phyloP scores from a whole-genome alignment of 2,888 invertebrate genomes.

The Argyra leucocephala region DNA sequence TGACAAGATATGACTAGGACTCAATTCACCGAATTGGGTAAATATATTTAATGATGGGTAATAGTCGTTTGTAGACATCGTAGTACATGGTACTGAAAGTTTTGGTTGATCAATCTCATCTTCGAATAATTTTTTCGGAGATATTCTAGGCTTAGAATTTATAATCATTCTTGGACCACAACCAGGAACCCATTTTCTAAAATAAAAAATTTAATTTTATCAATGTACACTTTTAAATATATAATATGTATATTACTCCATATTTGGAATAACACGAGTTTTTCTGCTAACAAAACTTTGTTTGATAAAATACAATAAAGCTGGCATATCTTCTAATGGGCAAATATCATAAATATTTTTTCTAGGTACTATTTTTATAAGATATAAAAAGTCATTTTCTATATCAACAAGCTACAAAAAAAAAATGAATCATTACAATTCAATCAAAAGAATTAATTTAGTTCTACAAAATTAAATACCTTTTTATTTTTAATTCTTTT shows the following conservation, averaged over 20 bases:
- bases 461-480: conserved; percentile 22
- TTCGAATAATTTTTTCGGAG: conserved; percentile 25
- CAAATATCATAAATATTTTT: conserved; percentile 46
- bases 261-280: conserved; percentile 56
- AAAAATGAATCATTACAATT: conserved; percentile 4
- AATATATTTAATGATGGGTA: conserved; percentile 57
- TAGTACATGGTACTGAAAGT: conserved; percentile 31
- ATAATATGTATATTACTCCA: conserved; percentile 54
- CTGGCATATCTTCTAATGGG: conserved; percentile 48
- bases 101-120: conserved; percentile 28
- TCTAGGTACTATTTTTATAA: conserved; percentile 58
- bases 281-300: conserved; percentile 53
- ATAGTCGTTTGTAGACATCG: conserved; percentile 32
- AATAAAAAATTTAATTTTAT: conserved; percentile 13
- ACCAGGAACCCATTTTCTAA: conserved; percentile 61
- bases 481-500: conserved; percentile 33
- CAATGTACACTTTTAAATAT: not conserved
- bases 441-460: not conserved
- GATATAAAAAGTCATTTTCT: conserved; percentile 51
- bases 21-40: conserved; percentile 61
- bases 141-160: conserved; percentile 24
- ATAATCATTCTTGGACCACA: conserved; percentile 58
- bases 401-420: conserved; percentile 30
- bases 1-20: conserved; percentile 52
- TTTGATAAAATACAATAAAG: conserved; percentile 61